Base-by-base conservation (phyloP, 2,113 vertebrate genomes). In the Amphilophus citrinellus region DNA sequence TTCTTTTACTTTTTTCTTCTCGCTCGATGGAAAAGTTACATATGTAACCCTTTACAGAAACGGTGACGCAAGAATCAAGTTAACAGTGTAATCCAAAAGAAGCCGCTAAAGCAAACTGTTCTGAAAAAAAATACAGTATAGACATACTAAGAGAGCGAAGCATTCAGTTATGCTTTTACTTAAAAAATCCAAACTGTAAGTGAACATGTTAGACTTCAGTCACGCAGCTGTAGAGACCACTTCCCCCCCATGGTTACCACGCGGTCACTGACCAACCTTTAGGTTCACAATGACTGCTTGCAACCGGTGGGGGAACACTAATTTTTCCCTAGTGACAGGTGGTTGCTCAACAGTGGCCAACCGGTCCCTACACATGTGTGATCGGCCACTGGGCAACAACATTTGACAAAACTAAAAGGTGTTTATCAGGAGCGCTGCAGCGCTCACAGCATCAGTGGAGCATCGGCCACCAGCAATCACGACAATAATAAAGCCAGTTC, bases 21-120 rank as follows among this genome's bases (percentile, higher is more conserved):
- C 14, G 76, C 39, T 27, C 30, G 76, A 62, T 76, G 57, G 27
- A 56, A 80, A 71, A 53, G 44, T 79, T 61, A 24, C 5, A 10
- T 20, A 73, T 76, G 65, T 79, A 82, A 80, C 56, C 13, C n/a
- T 73, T 77, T 27, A 3, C 10, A 56, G 75, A 32, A 77, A 62
- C 47, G 53, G 27, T 73, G 47, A 56, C 53, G 68, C 27, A 73
- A 73, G 47, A 73, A 32, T 27, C 18, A 30, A 56, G 18, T 56
- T 56, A 35, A 56, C 68, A 2, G 68, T 73, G 47, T 56, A 56
- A 73, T 56, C 47, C 1, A 58, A 32, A 50, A 76, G 78, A 79
- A 61, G 35, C 14, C 3, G 11, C 2, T 60, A 68, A 66, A 50
- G 85, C 61, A 76, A 79, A 11, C 18, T 66, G 5, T 20, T 60